A percentile compares a stretch with the other conserved stretches of the same genome.
Conservation (phyloP, 2,797 vertebrate genomes). For the Arctocebus calabarensis region DNA sequence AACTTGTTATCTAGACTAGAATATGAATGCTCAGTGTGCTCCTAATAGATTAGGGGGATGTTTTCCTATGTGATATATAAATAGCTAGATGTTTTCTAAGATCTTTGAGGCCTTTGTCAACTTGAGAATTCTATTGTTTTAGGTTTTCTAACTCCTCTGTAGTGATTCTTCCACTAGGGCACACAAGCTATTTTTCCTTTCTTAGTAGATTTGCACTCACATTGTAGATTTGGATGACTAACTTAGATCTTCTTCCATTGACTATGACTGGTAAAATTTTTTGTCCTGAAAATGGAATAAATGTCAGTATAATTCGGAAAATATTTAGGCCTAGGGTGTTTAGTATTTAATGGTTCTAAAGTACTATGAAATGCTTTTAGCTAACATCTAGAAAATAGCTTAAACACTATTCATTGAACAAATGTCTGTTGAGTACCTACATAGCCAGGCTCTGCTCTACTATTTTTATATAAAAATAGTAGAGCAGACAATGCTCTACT, state of each 20-base stretch:
- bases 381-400: not conserved
- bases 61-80: slow-evolving; percentile 18
- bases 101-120: not conserved
- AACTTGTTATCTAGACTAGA: not conserved
- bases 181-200: not conserved
- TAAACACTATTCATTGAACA: not conserved
- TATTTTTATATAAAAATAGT: too few species aligned
- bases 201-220: not conserved
- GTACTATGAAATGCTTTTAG: not conserved
- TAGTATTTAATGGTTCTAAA: not conserved
- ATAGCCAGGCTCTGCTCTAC: not conserved
- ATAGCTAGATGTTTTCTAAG: not conserved
- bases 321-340: not conserved
- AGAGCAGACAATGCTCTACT: too few species aligned
- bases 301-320: not conserved
- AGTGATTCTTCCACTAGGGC: not conserved
- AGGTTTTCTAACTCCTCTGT: not conserved
- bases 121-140: slow-evolving; percentile 38
- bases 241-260: not conserved
- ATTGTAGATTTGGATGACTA: slow-evolving; percentile 23
- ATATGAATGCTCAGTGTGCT: not conserved
- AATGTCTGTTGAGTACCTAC: not conserved
- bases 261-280: not conserved
- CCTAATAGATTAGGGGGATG: not conserved
- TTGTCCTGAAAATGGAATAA: not conserved